Conservation (phyloP, 2,888 invertebrate species). For the Pachycephus smyrnensis region DNA sequence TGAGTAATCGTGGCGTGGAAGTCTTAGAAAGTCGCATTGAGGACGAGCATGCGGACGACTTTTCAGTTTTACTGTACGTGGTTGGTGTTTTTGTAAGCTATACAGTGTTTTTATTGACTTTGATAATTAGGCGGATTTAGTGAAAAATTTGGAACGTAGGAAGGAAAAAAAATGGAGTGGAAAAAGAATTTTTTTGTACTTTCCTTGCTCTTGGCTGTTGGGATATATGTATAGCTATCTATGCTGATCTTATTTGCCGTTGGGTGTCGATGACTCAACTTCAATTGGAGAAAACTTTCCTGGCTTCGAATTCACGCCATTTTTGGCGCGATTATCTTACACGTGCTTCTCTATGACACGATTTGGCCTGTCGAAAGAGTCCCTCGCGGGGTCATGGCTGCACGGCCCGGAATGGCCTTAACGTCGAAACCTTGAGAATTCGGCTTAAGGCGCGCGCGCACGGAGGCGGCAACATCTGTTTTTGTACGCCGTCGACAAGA, state of each 20-base stretch:
- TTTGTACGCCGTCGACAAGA: not conserved
- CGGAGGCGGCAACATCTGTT: not conserved
- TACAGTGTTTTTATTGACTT: not conserved
- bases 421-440: not conserved
- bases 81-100: no score
- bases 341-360: not conserved
- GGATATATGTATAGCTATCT: not conserved
- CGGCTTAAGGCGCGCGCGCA: not conserved
- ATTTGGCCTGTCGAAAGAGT: not conserved
- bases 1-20: constrained; percentile 26
- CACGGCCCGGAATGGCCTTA: not conserved
- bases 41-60: constrained; percentile 2
- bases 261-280: not conserved
- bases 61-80: no score
- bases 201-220: not conserved
- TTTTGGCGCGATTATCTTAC: not conserved
- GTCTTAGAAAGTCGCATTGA: constrained; percentile 29
- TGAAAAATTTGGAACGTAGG: not conserved
- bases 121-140: not conserved
- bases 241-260: not conserved
- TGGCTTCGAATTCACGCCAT: not conserved
- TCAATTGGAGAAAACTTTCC: not conserved
- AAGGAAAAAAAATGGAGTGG: not conserved
- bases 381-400: not conserved
- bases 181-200: not conserved